Evolutionary conservation across 2,113 vertebrate species (phyloP), one percentile per base, ranked within the genome.

Genomic region (Tachysurus vachellii): DNA sequence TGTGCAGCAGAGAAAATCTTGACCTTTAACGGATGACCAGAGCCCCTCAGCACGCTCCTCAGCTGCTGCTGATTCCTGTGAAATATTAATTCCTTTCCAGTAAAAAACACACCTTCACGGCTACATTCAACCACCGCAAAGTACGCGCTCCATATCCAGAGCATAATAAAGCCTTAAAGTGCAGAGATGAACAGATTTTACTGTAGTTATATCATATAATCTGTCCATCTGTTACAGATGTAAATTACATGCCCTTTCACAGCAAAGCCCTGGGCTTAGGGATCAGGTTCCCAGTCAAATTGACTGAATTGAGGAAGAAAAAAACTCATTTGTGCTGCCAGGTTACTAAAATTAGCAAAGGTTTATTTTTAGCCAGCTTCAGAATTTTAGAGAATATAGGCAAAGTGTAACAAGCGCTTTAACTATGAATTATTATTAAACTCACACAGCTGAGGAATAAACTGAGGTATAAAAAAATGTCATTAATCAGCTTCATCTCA

Each of bases 21-120:
- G 86, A 91, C 88, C 88, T 92, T 93, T 91, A 89, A 83, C 83
- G 83, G 59, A 31, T 50, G 89, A 88, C 88, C 79, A 84, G 56
- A 82, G 84, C 79, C 75, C 83, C 82, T 71, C n/a, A 85, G 89
- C 62, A 50, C 85, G 62, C 89, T 90, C 81, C 92, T 89, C 89
- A 89, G n/a, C 87, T 83, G 44, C 68, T n/a, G 61, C 86, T 82
- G 53, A 86, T 86, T 61, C 1, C 23, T 86, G 66, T 91, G 86
- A 89, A 91, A 91, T 88, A 91, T 91, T 86, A 88, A 92, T 89
- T 82, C 36, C 16, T 19, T 70, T 77, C 83, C 57, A 68, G 66
- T 88, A 64, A 89, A 88, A 75, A 54, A 82, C 19, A 64, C 16
- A 42, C 62, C 82, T 88, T 89, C 47, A 81, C n/a, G 70, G 75